Evolutionary conservation across 2,797 vertebrate species (phyloP).

Genomic region (Phataginus tricuspis): DNA sequence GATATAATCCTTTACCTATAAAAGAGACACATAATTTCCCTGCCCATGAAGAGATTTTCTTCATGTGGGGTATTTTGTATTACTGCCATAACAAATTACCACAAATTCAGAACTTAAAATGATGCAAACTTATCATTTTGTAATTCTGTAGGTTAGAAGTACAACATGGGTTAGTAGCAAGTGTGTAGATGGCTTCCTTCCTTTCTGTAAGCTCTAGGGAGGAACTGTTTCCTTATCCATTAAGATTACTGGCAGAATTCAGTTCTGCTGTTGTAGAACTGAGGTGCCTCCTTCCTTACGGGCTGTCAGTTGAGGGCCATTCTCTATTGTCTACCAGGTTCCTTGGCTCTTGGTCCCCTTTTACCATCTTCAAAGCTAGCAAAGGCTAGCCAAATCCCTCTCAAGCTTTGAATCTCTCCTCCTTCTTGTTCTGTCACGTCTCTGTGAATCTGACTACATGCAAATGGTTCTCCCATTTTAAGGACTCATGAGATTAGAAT

Average conservation of each 20-base stretch:
- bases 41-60: background rate
- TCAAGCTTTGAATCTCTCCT: background rate
- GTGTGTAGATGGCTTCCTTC: background rate
- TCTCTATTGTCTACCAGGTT: background rate
- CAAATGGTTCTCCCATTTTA: background rate
- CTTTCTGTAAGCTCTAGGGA: background rate
- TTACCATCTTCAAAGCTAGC: background rate
- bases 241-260: background rate
- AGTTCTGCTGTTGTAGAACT: background rate
- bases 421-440: background rate
- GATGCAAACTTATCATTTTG: background rate
- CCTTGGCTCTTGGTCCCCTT: rapidly evolving
- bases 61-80: background rate
- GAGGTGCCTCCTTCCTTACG: background rate
- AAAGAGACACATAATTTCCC: background rate
- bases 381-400: background rate
- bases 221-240: background rate
- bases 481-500: background rate
- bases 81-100: background rate
- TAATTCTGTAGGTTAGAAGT: background rate
- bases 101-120: background rate
- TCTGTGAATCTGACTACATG: background rate
- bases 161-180: background rate
- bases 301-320: background rate
- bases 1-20: background rate